A percentile compares a stretch with the other conserved stretches of the same genome.
phyloP scores from a whole-genome alignment of 2,888 invertebrate genomes.

The Catocala sponsa region DNA sequence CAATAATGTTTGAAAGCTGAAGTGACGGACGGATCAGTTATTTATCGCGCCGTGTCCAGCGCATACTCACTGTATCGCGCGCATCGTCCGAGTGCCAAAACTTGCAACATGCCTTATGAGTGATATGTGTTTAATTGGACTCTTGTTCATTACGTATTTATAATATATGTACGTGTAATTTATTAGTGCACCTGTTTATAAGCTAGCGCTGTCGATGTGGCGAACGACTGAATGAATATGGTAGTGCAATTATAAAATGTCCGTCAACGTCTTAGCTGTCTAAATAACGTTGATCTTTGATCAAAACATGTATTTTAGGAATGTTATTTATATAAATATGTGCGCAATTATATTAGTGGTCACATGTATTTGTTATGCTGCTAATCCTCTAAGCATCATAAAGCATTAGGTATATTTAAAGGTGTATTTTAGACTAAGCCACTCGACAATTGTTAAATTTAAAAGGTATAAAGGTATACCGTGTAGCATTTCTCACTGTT shows the following conservation, averaged over 20 bases:
- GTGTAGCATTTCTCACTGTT: too few species aligned
- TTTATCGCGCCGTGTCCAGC: conserved; percentile 3
- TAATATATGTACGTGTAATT: conserved; percentile 5
- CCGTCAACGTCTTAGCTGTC: too few species aligned
- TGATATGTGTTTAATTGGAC: conserved; percentile 32
- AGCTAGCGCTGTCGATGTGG: background rate
- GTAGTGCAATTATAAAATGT: background rate
- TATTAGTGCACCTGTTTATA: conserved; percentile 8
- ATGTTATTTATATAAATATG: too few species aligned
- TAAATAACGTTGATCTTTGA: too few species aligned
- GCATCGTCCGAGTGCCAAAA: conserved; percentile 23
- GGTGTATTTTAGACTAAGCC: background rate
- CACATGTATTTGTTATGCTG: too few species aligned
- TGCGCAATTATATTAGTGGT: too few species aligned
- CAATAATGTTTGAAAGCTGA: background rate
- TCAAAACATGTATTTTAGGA: too few species aligned
- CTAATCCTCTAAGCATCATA: too few species aligned
- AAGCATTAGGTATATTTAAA: too few species aligned
- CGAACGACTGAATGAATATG: too few species aligned
- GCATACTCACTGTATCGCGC: background rate
- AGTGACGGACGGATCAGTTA: conserved; percentile 13
- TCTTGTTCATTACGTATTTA: conserved; percentile 1
- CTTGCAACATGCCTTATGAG: conserved; percentile 18
- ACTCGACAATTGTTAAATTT: too few species aligned
- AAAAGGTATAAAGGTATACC: too few species aligned